Evolutionary conservation across 1,140 invertebrate species (phyloP).

Genomic region (Euborellia annulipes): DNA sequence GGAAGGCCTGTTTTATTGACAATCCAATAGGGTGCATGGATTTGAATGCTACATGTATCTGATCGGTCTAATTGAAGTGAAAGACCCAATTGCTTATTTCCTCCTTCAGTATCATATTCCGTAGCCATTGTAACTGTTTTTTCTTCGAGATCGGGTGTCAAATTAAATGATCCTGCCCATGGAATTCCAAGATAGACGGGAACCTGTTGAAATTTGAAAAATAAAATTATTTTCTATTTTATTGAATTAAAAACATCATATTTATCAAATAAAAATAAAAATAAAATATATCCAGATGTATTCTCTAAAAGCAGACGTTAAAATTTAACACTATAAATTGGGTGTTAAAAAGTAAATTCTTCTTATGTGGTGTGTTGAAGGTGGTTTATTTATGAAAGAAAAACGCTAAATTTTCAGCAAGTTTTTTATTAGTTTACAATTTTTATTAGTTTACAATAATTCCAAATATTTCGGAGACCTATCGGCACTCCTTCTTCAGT

Average conservation of each 20-base stretch:
- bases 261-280: not conserved
- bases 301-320: not conserved
- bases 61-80: slow-evolving; percentile 44
- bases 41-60: slow-evolving; percentile 43
- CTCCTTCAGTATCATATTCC: slow-evolving; percentile 44
- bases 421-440: too few relatives aligned
- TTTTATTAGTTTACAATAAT: too few relatives aligned
- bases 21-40: slow-evolving; percentile 81
- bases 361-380: too few relatives aligned
- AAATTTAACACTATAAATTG: not conserved
- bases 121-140: slow-evolving; percentile 48
- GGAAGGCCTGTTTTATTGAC: slow-evolving; percentile 73
- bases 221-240: slow-evolving; percentile 1
- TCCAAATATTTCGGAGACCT: too few relatives aligned
- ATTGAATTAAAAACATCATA: slow-evolving; percentile 1
- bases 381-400: too few relatives aligned
- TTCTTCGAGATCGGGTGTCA: slow-evolving; percentile 49
- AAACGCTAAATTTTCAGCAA: too few relatives aligned
- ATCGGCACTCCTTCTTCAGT: too few relatives aligned
- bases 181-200: slow-evolving; percentile 45
- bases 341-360: slow-evolving; percentile 1
- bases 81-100: slow-evolving; percentile 46
- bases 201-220: too few relatives aligned
- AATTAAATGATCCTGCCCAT: slow-evolving; percentile 51
- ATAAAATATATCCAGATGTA: slow-evolving; percentile 1